A percentile compares a stretch with the other conserved stretches of the same genome.
Evolutionary conservation across 1,140 invertebrate genomes (phyloP).

Genomic region (Pseudomyrmex flavicornis): DNA sequence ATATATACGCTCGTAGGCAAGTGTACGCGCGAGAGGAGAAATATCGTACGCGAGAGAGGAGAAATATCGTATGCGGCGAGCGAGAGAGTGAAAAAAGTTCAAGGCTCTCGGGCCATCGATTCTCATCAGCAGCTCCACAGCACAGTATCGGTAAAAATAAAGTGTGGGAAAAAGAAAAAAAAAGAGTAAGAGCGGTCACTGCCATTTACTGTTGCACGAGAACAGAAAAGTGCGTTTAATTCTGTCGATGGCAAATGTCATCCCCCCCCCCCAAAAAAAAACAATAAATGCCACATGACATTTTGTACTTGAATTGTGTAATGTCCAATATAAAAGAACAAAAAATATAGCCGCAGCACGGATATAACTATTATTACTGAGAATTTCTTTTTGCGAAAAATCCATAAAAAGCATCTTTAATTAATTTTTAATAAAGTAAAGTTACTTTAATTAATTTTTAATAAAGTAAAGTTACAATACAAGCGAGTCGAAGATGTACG

Average conservation of each 20-base stretch:
- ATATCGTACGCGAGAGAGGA: conserved; percentile 21
- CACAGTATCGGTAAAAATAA: background rate
- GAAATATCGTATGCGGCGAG: conserved; percentile 38
- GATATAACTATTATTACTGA: background rate
- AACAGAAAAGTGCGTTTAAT: background rate
- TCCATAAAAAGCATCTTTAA: background rate
- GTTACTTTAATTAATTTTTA: conserved; percentile 23
- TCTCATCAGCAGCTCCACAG: conserved; percentile 44
- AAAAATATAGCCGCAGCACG: background rate
- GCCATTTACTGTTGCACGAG: background rate
- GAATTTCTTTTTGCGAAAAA: background rate
- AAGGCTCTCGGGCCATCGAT: conserved; percentile 70
- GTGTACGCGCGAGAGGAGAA: conserved; percentile 13
- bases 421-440: conserved; percentile 11
- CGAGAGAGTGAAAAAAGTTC: conserved; percentile 64
- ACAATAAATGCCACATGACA: background rate
- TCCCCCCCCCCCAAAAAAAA: background rate
- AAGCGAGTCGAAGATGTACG: background rate
- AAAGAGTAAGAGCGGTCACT: conserved; percentile 8
- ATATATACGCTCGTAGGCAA: conserved; percentile 21
- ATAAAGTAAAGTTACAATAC: background rate
- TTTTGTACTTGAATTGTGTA: background rate
- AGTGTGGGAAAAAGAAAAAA: background rate
- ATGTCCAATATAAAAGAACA: background rate
- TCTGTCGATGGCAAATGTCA: background rate